Percentiles rank a stretch among this genome's conserved stretches.
Conservation (phyloP, 2,797 vertebrate species). For the Anguilla megastoma region DNA sequence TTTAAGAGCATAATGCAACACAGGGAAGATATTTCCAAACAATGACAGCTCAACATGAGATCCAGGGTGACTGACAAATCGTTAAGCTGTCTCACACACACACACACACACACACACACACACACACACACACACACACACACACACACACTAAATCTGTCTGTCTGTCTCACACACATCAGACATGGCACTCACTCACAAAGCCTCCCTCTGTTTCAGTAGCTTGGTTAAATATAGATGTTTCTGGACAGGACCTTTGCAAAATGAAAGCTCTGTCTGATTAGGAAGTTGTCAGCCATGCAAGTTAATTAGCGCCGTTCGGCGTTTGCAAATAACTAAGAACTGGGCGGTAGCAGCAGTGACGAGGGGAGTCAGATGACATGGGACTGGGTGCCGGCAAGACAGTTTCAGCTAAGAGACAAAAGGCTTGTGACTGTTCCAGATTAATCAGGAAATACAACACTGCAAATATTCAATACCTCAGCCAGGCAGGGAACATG, state of each 20-base stretch:
- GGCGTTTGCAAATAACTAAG: background rate
- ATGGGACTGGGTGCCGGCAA: background rate
- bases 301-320: background rate
- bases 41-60: background rate
- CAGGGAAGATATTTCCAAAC: background rate
- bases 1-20: background rate
- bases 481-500: background rate
- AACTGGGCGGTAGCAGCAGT: background rate
- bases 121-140: background rate
- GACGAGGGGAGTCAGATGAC: background rate
- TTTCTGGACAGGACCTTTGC: background rate
- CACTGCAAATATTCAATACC: background rate
- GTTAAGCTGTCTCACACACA: background rate
- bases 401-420: background rate
- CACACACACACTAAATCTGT: background rate
- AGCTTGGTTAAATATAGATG: constrained; percentile 7
- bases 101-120: background rate
- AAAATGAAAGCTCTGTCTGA: background rate
- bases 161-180: background rate
- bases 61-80: background rate
- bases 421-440: background rate
- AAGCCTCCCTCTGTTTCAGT: background rate
- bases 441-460: background rate
- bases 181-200: background rate
- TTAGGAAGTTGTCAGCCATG: background rate